Evolutionary conservation across 2,888 invertebrate genomes (phyloP), one percentile per base, ranked within the genome.

Genomic region (Nematopogon swammerdamellus): DNA sequence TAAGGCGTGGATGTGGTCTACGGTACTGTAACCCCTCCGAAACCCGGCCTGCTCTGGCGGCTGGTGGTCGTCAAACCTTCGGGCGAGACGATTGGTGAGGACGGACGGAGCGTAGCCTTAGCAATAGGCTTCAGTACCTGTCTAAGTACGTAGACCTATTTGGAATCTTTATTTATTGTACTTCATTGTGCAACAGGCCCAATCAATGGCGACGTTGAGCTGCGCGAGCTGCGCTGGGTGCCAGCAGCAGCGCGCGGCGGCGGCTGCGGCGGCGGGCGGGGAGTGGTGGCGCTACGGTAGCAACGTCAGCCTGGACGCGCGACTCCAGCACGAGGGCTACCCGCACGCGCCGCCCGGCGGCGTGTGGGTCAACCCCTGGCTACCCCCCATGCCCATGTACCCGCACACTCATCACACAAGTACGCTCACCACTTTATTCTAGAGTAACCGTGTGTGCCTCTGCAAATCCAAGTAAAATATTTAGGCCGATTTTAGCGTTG

Each of bases 181-280:
- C 8, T 25, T 6, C 25, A 25, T 25, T 25, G 25, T n/a, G n/a
- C n/a, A n/a, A 25, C 59, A 88, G 87, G 85, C 87, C 0, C 88
- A 88, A 59, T 88, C 88, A 0, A 81, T 87, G 81, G 87, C 87
- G 0, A 87, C 88, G 48, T 61, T 89, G 6, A 84, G 84, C 60
- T 85, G 84, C 55, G 80, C 81, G 20, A 76, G 79, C 46, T 85
- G 84, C 55, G 18, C 54, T 53, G 5, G 50, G 56, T 8, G 54
- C 18, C 16, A 19, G 45, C 50, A 56, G 4, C 70, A 65, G 53
- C 59, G 53, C 29, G 77, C 62, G 62, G 17, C 67, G 75, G 1
- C 72, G 72, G 4, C 51, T 77, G 53, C 67, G 77, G 8, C 67
- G 74, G 36, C n/a, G 30, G 77, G 79, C 8, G 70, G 36, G 11